phyloP scores from a whole-genome alignment of 53 echinoderm and acorn worm species.

The Echinarachnius parma region DNA sequence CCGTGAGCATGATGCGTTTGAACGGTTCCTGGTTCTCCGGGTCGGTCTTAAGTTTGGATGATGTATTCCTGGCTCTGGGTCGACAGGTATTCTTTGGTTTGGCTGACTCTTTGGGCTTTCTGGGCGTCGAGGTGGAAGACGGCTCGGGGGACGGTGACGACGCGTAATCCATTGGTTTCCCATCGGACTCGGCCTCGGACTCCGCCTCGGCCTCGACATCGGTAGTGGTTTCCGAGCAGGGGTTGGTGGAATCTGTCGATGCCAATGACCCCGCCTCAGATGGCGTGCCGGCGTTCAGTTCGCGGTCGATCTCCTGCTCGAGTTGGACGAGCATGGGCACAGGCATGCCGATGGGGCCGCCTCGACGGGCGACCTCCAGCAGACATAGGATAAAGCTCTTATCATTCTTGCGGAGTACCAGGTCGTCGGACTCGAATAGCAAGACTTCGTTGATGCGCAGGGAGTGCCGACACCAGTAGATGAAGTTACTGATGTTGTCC shows the following conservation, averaged over 20 bases:
- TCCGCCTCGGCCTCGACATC: conserved; percentile 84
- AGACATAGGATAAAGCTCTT: conserved; percentile 91
- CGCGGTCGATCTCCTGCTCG: conserved; percentile 91
- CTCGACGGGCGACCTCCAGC: conserved; percentile 90
- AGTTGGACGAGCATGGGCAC: conserved; percentile 94
- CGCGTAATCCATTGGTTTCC: conserved; percentile 33
- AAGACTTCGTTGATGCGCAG: conserved; percentile 89
- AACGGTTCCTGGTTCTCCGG: conserved; percentile 30
- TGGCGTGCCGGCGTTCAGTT: conserved; percentile 63
- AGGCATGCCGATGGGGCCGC: conserved; percentile 85
- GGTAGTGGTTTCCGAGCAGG: conserved; percentile 71
- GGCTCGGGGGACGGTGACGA: conserved; percentile 29
- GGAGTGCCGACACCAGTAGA: conserved; percentile 92
- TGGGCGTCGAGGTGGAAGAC: background rate
- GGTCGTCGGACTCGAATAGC: conserved; percentile 94
- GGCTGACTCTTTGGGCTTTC: too few species aligned
- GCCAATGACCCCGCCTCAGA: conserved; percentile 76
- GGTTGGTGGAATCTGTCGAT: conserved; percentile 60
- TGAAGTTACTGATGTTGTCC: conserved; percentile 98
- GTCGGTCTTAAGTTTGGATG: conserved; percentile 8
- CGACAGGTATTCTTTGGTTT: too few species aligned
- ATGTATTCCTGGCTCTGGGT: conserved; percentile 16
- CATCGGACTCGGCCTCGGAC: conserved; percentile 63
- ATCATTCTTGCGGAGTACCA: conserved; percentile 89
- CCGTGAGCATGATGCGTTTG: conserved; percentile 65